Percentiles rank a stretch among this genome's conserved stretches.
phyloP scores from a whole-genome alignment of 2,113 vertebrate species.

The Oceanites oceanicus region DNA sequence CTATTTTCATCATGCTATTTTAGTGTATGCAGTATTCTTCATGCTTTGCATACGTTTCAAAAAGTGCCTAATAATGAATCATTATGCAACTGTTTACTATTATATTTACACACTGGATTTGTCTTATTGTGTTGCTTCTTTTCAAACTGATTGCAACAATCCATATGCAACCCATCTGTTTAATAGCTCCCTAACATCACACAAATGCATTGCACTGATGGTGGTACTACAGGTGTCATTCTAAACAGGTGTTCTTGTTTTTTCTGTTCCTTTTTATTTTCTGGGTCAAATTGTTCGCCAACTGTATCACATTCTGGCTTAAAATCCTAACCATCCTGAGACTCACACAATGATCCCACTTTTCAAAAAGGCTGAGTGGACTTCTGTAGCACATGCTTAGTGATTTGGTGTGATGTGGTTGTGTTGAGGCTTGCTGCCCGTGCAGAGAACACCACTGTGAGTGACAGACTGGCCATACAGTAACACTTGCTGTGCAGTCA shows the following conservation, averaged over 20 bases:
- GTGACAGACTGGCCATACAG: rapidly evolving
- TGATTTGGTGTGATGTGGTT: not conserved
- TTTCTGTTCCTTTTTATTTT: not conserved
- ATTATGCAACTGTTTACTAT: not conserved
- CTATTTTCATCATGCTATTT: not conserved
- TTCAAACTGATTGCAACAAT: not conserved
- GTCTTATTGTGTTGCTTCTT: not conserved
- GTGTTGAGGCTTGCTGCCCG: rapidly evolving
- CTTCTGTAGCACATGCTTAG: not conserved
- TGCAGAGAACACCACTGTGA: rapidly evolving
- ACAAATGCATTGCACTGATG: not conserved
- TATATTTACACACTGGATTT: not conserved
- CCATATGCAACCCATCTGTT: not conserved
- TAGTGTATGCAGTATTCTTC: not conserved
- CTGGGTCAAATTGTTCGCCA: not conserved
- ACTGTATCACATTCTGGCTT: not conserved
- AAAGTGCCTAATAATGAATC: not conserved
- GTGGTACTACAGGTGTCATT: not conserved
- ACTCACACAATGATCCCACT: not conserved
- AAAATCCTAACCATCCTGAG: not conserved
- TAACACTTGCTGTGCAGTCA: not conserved
- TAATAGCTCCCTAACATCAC: not conserved
- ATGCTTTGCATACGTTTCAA: not conserved
- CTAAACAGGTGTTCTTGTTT: rapidly evolving
- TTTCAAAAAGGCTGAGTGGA: not conserved